phyloP scores from a whole-genome alignment of 1,140 invertebrate species.

The Ceratina australensis region DNA sequence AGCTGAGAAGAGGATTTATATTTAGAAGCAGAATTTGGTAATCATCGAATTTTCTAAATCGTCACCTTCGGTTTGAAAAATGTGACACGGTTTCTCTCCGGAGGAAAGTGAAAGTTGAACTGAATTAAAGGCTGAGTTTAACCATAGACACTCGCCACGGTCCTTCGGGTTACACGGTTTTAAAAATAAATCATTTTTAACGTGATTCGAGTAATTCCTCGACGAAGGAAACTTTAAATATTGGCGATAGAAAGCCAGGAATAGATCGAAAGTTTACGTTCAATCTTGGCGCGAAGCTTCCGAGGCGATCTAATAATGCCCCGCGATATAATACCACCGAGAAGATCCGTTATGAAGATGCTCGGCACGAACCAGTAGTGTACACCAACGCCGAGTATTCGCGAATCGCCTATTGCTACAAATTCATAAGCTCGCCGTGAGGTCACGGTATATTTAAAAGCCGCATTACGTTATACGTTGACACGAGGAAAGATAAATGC shows the following conservation, averaged over 20 bases:
- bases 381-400: not conserved
- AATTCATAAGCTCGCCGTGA: conserved; percentile 13
- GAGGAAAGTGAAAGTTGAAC: conserved; percentile 26
- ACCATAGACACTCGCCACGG: not conserved
- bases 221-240: not conserved
- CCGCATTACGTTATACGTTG: not conserved
- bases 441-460: not conserved
- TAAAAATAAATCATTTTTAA: no score
- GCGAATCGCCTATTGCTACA: conserved; percentile 7
- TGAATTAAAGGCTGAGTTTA: conserved; percentile 12
- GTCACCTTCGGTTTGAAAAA: not conserved
- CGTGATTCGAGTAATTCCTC: no score
- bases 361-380: not conserved
- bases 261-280: not conserved
- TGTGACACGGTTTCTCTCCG: conserved; percentile 14
- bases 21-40: not conserved
- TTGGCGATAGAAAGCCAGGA: not conserved
- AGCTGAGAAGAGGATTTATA: not conserved
- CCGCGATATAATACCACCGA: not conserved
- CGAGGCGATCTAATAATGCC: conserved; percentile 6
- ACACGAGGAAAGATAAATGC: conserved; percentile 4
- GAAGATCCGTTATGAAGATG: conserved; percentile 14
- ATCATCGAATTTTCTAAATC: conserved; percentile 23
- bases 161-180: not conserved
- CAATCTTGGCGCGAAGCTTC: not conserved